Conservation (phyloP, 92 coral and sea anemone genomes). For the Heteractis magnifica region DNA sequence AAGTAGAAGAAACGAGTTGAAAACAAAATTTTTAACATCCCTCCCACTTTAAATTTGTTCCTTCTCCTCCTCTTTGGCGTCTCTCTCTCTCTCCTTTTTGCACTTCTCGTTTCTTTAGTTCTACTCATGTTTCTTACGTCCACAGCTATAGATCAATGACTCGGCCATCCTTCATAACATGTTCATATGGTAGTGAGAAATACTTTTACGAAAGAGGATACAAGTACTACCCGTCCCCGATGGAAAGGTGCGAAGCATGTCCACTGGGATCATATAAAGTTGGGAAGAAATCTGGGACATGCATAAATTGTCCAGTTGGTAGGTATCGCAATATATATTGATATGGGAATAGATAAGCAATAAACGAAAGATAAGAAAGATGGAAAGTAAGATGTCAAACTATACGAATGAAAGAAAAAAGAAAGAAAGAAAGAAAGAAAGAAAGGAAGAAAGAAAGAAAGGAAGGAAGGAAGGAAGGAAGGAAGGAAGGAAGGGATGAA, state of each 20-base stretch:
- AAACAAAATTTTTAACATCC: too few relatives aligned
- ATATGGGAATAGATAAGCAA: too few relatives aligned
- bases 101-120: not conserved
- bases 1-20: too few relatives aligned
- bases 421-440: too few relatives aligned
- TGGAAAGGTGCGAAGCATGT: not conserved
- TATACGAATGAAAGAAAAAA: too few relatives aligned
- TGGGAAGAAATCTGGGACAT: not conserved
- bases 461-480: too few relatives aligned
- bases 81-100: not conserved
- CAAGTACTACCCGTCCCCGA: not conserved
- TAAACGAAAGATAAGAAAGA: too few relatives aligned
- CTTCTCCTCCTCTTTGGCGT: not conserved
- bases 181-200: not conserved
- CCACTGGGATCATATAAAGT: slow-evolving; percentile 1
- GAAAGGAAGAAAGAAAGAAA: too few relatives aligned
- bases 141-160: not conserved
- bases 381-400: too few relatives aligned
- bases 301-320: not conserved
- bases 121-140: not conserved
- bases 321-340: not conserved
- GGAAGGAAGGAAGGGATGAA: too few relatives aligned
- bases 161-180: not conserved
- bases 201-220: not conserved
- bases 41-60: too few relatives aligned